phyloP scores from a whole-genome alignment of 2,113 vertebrate genomes.

The Rostratula benghalensis region DNA sequence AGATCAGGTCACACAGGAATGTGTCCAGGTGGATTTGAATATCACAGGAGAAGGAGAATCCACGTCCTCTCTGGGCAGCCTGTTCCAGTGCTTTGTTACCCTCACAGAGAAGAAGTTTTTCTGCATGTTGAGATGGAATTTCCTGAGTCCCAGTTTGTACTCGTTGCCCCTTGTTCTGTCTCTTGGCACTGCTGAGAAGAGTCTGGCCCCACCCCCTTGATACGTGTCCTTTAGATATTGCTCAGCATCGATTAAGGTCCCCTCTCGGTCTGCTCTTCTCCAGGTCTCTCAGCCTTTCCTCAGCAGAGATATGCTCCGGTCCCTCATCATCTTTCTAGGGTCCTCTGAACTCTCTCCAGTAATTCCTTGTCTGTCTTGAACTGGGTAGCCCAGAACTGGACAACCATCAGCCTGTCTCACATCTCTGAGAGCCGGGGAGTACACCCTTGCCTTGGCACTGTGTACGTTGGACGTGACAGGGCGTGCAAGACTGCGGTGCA shows the following conservation, averaged over 20 bases:
- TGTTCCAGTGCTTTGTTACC: not conserved
- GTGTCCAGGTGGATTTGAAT: not conserved
- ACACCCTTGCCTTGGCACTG: not conserved
- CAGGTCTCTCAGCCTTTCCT: not conserved
- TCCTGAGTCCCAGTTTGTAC: not conserved
- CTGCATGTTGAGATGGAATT: not conserved
- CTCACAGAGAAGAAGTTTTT: not conserved
- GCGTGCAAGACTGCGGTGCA: not conserved
- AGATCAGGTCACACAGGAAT: not conserved
- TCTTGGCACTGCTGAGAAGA: not conserved
- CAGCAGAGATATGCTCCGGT: not conserved
- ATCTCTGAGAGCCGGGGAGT: not conserved
- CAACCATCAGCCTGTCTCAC: not conserved
- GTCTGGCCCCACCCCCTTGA: not conserved
- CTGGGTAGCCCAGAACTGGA: not conserved
- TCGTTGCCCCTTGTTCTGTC: not conserved
- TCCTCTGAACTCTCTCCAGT: not conserved
- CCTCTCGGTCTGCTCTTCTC: not conserved
- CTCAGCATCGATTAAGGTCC: not conserved
- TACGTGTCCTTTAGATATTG: not conserved
- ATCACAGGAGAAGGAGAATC: not conserved
- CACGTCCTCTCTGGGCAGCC: not conserved
- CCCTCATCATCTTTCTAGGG: not conserved
- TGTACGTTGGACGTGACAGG: accelerated
- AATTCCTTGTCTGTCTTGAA: not conserved